A percentile compares a stretch with the other conserved stretches of the same genome.
Conservation (phyloP, 2,113 vertebrate genomes). For the Oncorhynchus kisutch region DNA sequence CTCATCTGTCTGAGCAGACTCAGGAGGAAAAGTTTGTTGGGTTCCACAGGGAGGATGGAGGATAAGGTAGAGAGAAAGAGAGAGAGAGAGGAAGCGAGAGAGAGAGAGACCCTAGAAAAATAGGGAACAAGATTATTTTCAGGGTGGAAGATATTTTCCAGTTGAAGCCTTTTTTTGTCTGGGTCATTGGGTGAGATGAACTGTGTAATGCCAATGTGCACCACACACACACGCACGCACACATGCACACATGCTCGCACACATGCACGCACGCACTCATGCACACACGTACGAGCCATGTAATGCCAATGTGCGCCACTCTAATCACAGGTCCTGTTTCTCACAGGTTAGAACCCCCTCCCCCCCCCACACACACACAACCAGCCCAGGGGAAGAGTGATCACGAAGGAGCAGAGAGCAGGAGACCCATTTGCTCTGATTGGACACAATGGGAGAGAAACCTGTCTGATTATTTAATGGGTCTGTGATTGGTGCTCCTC, state of each 20-base stretch:
- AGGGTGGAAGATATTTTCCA: not conserved
- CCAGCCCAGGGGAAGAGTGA: not conserved
- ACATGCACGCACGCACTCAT: constrained; percentile 18
- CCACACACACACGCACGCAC: not conserved
- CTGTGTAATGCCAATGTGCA: not conserved
- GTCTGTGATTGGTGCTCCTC: constrained; percentile 21
- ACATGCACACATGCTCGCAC: not conserved
- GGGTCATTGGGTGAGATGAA: not conserved
- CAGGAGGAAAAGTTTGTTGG: constrained; percentile 24
- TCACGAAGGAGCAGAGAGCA: constrained; percentile 16
- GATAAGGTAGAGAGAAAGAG: not conserved
- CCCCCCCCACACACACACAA: not conserved
- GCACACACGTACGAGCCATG: constrained; percentile 7
- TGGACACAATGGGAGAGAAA: constrained; percentile 53
- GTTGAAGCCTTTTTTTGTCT: not conserved
- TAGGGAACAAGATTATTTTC: not conserved
- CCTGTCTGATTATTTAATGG: constrained; percentile 59
- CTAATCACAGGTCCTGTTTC: not conserved
- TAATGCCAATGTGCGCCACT: too few relatives aligned
- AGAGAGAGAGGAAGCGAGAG: not conserved
- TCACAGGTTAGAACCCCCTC: not conserved
- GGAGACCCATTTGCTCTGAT: constrained; percentile 35
- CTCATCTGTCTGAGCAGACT: constrained; percentile 2
- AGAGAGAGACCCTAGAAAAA: not conserved
- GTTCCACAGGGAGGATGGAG: constrained; percentile 11